phyloP scores from a whole-genome alignment of 2,113 vertebrate species.

The Lagenorhynchus albirostris region DNA sequence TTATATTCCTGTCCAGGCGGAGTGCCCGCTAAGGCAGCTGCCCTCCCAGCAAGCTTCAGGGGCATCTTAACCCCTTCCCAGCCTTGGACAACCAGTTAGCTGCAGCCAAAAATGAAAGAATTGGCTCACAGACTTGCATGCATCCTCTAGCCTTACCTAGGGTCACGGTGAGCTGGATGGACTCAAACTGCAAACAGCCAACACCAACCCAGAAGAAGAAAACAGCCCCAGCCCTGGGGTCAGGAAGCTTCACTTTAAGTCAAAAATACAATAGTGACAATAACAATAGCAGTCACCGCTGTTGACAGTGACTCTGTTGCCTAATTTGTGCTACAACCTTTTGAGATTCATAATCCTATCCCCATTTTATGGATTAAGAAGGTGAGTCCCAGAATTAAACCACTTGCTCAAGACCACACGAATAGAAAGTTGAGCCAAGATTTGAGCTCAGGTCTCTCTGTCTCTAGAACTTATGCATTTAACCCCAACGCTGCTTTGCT shows the following conservation, averaged over 20 bases:
- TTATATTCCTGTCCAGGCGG: constrained; percentile 62
- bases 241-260: background rate
- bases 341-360: background rate
- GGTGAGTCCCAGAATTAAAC: background rate
- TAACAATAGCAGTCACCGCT: rapidly evolving
- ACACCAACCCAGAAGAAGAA: background rate
- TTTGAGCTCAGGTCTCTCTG: background rate
- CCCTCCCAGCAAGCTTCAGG: constrained; percentile 37
- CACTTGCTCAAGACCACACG: background rate
- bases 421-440: background rate
- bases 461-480: background rate
- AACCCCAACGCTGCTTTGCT: rapidly evolving
- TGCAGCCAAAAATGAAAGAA: background rate
- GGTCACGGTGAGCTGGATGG: background rate
- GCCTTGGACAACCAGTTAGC: background rate
- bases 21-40: constrained; percentile 70
- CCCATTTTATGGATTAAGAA: background rate
- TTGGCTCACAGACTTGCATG: background rate
- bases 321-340: background rate
- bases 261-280: background rate
- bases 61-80: constrained; percentile 64
- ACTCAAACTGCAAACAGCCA: background rate
- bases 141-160: background rate
- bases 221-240: background rate
- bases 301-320: rapidly evolving